These are phyloP conservation scores for Drosophila borealis DNA, from an alignment of 2,888 invertebrate genomes.

Conservation along the genomic window DNA sequence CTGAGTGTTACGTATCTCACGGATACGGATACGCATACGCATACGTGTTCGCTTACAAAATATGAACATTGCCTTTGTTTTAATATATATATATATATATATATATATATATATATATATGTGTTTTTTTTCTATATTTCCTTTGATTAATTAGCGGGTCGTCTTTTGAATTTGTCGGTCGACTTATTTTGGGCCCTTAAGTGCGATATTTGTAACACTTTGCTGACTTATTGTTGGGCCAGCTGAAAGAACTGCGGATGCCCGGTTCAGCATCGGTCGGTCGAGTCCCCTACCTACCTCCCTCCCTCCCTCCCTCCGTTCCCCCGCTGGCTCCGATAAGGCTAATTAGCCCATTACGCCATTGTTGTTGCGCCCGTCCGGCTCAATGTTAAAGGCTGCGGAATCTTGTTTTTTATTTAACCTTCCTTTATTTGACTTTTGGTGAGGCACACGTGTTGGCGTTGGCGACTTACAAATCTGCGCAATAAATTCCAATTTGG, in stretches of 20 bases:
- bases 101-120: not conserved
- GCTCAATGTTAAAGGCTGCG: constrained; percentile 17
- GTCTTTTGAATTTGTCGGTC: constrained; percentile 50
- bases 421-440: constrained; percentile 1
- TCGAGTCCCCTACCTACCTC: constrained; percentile 1
- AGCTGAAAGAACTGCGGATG: constrained; percentile 33
- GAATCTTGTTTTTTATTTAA: constrained; percentile 27
- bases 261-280: not conserved
- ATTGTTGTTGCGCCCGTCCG: constrained; percentile 69
- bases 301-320: not conserved
- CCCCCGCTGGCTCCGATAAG: constrained; percentile 61
- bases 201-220: constrained; percentile 82
- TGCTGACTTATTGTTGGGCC: constrained; percentile 66
- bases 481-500: constrained; percentile 77
- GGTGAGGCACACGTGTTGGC: constrained; percentile 64
- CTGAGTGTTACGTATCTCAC: constrained; percentile 70
- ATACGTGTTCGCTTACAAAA: constrained; percentile 55
- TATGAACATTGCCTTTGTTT: constrained; percentile 47
- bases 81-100: not conserved
- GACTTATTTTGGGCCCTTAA: constrained; percentile 58
- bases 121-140: constrained; percentile 34
- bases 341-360: constrained; percentile 78
- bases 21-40: constrained; percentile 68
- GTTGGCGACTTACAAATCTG: constrained; percentile 72
- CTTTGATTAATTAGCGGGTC: constrained; percentile 70